Evolutionary conservation across 2,888 invertebrate species (phyloP), one percentile per base, ranked within the genome.

Genomic region (Drosophila picticornis): DNA sequence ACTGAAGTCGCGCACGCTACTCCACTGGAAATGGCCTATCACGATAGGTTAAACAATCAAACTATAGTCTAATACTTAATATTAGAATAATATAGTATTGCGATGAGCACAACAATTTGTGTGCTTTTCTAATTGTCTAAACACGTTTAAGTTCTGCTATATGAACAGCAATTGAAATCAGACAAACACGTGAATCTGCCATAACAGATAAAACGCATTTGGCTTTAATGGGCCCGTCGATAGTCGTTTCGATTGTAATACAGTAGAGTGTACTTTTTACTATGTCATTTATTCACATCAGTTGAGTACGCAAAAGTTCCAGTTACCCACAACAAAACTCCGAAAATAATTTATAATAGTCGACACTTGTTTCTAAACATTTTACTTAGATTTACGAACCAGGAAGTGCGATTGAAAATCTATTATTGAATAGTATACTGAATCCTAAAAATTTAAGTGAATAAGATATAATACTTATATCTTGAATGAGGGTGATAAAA

Each of bases 111-210:
- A 46, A 10, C 32, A n/a, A 48, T 43, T 56, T 55, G 31, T 58
- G 19, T 46, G 2, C 19, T 34, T 36, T 51, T 36, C n/a, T 29
- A 51, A 80, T 77, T 63, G 51, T 36, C 27, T 0, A 38, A 38
- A 13, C 36, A 13, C 55, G 29, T n/a, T 31, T 48, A 9, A 22
- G 13, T n/a, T 40, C 5, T 31, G 25, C 46, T 22, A 56, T 50
- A 27, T 38, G 31, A 55, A 40, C 19, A 25, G 16, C 19, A 27
- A 63, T 48, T 59, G 36, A 48, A 52, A 34, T 27, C 11, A 3
- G 10, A 2, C 5, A 29, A 63, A 29, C 50, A 64, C 50, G 60
- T 57, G 16, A 66, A 73, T 62, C 25, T 51, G 46, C 52, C 29
- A n/a, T 25, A 7, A 16, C 29, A 13, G 43, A 38, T 73, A 56